These are phyloP conservation scores for Mesitornis unicolor DNA, from an alignment of 2,113 vertebrate species.

Conservation along the genomic window DNA sequence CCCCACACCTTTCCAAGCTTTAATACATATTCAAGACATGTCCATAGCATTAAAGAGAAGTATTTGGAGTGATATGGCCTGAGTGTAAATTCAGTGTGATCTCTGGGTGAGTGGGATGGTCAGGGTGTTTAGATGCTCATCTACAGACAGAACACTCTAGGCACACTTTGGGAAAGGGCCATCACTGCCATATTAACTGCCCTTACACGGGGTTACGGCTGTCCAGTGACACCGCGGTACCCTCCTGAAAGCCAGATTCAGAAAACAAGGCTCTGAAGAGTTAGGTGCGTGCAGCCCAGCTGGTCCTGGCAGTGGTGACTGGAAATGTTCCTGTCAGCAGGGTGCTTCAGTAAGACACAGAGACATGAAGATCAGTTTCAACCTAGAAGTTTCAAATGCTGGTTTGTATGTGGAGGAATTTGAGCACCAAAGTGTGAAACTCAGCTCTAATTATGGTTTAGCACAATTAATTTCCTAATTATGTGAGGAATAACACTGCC, in stretches of 20 bases:
- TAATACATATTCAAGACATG: not conserved
- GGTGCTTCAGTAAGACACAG: not conserved
- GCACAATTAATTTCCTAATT: not conserved
- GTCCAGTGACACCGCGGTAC: not conserved
- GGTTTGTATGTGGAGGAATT: not conserved
- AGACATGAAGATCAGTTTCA: not conserved
- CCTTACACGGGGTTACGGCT: not conserved
- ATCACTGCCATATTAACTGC: not conserved
- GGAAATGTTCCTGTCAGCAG: not conserved
- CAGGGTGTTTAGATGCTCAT: not conserved
- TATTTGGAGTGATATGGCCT: not conserved
- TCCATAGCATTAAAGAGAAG: not conserved
- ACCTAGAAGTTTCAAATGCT: not conserved
- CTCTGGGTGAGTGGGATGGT: not conserved
- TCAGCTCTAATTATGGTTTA: not conserved
- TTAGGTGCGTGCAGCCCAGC: not conserved
- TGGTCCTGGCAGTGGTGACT: not conserved
- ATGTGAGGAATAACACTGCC: not conserved
- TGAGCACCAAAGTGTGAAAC: not conserved
- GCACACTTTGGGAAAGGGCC: not conserved
- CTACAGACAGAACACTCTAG: not conserved
- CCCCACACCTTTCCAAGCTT: not conserved
- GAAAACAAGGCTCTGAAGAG: not conserved
- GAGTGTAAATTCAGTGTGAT: not conserved
- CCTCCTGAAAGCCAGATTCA: not conserved